These are phyloP conservation scores for Hemicrepidius hirtus DNA, from an alignment of 2,888 invertebrate species.

Conservation along the genomic window DNA sequence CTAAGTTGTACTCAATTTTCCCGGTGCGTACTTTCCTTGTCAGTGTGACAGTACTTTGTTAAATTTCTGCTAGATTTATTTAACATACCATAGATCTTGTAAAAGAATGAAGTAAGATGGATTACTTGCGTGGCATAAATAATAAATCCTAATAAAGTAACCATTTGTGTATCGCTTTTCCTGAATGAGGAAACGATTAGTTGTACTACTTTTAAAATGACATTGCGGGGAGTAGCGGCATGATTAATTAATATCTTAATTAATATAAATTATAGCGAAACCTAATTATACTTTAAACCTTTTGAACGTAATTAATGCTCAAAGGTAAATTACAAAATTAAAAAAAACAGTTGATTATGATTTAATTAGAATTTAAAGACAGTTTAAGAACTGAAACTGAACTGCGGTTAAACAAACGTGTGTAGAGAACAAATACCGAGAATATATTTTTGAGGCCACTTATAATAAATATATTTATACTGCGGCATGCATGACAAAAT, in stretches of 20 bases:
- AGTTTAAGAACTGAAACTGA: background rate
- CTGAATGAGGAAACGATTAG: conserved; percentile 1
- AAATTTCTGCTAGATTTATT: background rate
- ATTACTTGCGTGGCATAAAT: background rate
- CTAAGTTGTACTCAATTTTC: background rate
- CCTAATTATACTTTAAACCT: conserved; percentile 18
- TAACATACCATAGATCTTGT: background rate
- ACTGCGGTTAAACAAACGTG: background rate
- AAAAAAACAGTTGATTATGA: conserved; percentile 15
- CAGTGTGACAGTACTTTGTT: background rate
- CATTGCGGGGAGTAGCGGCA: conserved; percentile 8
- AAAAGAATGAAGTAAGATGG: background rate
- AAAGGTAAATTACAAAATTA: background rate
- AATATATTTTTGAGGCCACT: conserved; percentile 21
- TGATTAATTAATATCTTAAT: conserved; percentile 33
- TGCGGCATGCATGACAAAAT: conserved; percentile 36
- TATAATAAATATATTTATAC: conserved; percentile 36
- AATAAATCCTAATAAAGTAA: background rate
- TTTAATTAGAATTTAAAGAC: background rate
- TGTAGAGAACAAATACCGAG: background rate
- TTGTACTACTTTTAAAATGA: conserved; percentile 9
- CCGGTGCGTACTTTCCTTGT: background rate
- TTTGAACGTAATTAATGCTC: conserved; percentile 16
- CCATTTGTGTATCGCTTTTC: background rate
- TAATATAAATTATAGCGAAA: conserved; percentile 28